Evolutionary conservation across 2,113 vertebrate genomes (phyloP).

Genomic region (Coturnix japonica): DNA sequence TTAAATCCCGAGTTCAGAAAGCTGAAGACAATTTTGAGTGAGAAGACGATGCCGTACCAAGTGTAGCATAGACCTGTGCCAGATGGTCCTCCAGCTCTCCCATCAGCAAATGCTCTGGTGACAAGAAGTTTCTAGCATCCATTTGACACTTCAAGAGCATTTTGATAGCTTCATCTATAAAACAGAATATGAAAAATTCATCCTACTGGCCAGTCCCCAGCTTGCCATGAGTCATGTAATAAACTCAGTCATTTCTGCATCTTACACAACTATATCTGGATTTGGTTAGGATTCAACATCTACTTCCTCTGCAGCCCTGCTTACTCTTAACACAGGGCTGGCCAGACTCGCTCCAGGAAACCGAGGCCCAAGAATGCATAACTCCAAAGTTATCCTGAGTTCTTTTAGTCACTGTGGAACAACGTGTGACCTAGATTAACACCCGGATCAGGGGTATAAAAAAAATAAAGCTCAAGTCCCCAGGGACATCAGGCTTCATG

Average conservation of each 20-base stretch:
- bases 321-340: fast-evolving
- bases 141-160: slow-evolving; percentile 72
- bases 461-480: not conserved
- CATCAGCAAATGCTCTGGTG: slow-evolving; percentile 79
- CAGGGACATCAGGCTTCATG: not conserved
- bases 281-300: not conserved
- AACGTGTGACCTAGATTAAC: not conserved
- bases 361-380: not conserved
- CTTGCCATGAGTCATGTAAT: not conserved
- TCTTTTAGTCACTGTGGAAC: not conserved
- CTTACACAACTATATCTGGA: not conserved
- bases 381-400: not conserved
- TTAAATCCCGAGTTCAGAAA: not conserved
- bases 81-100: slow-evolving; percentile 86
- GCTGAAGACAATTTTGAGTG: not conserved
- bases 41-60: slow-evolving; percentile 76
- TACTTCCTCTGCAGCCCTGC: not conserved
- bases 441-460: not conserved
- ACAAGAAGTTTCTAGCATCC: slow-evolving; percentile 78
- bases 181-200: not conserved
- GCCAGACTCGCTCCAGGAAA: not conserved
- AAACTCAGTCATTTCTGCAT: not conserved
- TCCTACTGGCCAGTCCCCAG: not conserved
- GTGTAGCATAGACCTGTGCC: slow-evolving; percentile 83
- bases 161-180: slow-evolving; percentile 79